Percentiles rank a stretch among this genome's conserved stretches.
Conservation (phyloP, 2,888 invertebrate species). For the Aproaerema taeniolella region DNA sequence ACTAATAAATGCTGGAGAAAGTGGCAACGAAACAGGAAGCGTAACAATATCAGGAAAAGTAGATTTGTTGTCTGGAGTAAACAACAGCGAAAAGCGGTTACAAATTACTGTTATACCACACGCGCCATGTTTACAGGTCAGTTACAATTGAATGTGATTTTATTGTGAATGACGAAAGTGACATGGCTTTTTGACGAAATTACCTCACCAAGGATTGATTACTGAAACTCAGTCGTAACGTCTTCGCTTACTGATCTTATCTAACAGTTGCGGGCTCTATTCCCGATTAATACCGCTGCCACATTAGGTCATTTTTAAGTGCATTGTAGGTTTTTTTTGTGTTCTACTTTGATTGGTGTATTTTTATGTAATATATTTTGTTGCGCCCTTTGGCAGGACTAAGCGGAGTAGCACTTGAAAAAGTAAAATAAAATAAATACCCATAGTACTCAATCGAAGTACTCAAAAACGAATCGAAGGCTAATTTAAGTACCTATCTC, state of each 20-base stretch:
- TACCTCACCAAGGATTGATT: neutral
- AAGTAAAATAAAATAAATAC: neutral
- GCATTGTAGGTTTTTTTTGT: no score
- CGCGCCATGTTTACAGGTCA: conserved; percentile 89
- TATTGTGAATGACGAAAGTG: neutral
- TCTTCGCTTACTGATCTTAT: no score
- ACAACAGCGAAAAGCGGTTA: conserved; percentile 82
- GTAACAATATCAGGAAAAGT: conserved; percentile 79
- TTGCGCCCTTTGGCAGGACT: neutral
- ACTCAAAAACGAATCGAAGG: neutral
- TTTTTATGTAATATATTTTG: neutral
- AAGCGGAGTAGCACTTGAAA: neutral
- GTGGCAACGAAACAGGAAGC: conserved; percentile 47
- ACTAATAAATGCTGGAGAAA: conserved; percentile 53
- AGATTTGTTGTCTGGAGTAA: conserved; percentile 67
- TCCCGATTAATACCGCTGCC: neutral
- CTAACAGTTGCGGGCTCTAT: neutral
- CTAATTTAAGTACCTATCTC: no score
- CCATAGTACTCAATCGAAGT: neutral
- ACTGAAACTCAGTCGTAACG: no score
- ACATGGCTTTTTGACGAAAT: no score
- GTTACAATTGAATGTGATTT: neutral
- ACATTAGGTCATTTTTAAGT: no score
- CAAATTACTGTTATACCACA: conserved; percentile 86
- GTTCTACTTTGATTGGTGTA: no score